These are phyloP conservation scores for Dasysyrphus albostriatus DNA, from an alignment of 2,888 invertebrate species.

Conservation along the genomic window DNA sequence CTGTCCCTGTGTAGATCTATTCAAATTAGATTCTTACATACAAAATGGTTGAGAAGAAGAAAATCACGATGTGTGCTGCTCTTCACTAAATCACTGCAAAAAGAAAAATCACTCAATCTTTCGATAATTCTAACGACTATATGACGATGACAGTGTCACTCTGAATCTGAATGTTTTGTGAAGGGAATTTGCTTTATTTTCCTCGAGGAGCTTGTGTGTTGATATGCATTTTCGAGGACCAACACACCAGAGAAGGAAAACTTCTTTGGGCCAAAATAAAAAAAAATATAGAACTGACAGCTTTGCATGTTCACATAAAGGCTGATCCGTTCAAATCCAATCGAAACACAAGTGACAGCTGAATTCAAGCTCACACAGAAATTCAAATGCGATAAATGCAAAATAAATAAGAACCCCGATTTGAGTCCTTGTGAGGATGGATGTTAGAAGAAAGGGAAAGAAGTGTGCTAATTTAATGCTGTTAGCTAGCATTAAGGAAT, in stretches of 20 bases:
- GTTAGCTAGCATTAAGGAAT: not conserved
- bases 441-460: not conserved
- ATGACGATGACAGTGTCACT: not conserved
- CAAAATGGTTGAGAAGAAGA: constrained; percentile 29
- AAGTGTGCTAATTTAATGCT: constrained; percentile 22
- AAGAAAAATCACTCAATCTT: constrained; percentile 64
- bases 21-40: constrained; percentile 70
- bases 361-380: constrained; percentile 14
- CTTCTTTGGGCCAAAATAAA: constrained; percentile 7
- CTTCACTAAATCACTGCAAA: constrained; percentile 60
- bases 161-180: constrained; percentile 9
- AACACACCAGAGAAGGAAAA: not conserved
- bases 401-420: constrained; percentile 39
- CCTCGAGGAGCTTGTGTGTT: not conserved
- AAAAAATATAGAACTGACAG: constrained; percentile 4
- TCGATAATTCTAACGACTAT: not conserved
- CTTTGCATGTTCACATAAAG: constrained; percentile 44
- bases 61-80: constrained; percentile 21
- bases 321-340: constrained; percentile 31
- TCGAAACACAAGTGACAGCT: constrained; percentile 42
- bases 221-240: constrained; percentile 38
- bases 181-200: constrained; percentile 42
- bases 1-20: constrained; percentile 45
- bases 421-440: constrained; percentile 1
- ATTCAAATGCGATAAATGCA: constrained; percentile 50